phyloP scores from a whole-genome alignment of 2,888 invertebrate genomes.

The Oasisia sp. region DNA sequence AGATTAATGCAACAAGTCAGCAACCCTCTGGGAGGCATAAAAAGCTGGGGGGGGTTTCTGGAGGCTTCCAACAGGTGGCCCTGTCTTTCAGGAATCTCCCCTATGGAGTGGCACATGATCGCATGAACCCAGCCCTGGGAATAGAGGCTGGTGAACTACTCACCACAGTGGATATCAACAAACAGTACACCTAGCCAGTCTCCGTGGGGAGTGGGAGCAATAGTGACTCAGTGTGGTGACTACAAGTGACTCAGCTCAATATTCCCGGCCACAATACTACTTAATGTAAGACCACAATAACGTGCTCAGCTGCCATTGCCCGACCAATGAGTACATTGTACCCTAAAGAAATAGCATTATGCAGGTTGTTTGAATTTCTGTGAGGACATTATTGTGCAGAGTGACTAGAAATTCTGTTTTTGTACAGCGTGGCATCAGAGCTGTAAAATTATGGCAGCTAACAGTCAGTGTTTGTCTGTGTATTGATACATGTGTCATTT shows the following conservation, averaged over 20 bases:
- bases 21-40: neutral
- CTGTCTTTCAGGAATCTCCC: neutral
- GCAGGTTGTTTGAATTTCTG: too few species aligned
- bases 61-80: neutral
- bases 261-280: too few species aligned
- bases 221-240: neutral
- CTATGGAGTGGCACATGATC: neutral
- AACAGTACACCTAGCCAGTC: neutral
- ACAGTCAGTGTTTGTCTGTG: too few species aligned
- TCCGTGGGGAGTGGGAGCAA: neutral
- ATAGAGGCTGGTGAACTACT: neutral
- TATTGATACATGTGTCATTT: too few species aligned
- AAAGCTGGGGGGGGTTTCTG: neutral
- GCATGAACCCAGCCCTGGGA: neutral
- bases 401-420: too few species aligned
- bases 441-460: too few species aligned
- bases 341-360: too few species aligned
- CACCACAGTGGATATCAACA: neutral
- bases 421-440: too few species aligned
- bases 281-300: too few species aligned
- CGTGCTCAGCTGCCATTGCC: too few species aligned
- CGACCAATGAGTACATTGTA: too few species aligned
- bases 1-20: neutral
- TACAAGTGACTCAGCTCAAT: neutral
- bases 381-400: too few species aligned